Conservation (phyloP, 2,113 vertebrate genomes). For the Ciconia maguari region DNA sequence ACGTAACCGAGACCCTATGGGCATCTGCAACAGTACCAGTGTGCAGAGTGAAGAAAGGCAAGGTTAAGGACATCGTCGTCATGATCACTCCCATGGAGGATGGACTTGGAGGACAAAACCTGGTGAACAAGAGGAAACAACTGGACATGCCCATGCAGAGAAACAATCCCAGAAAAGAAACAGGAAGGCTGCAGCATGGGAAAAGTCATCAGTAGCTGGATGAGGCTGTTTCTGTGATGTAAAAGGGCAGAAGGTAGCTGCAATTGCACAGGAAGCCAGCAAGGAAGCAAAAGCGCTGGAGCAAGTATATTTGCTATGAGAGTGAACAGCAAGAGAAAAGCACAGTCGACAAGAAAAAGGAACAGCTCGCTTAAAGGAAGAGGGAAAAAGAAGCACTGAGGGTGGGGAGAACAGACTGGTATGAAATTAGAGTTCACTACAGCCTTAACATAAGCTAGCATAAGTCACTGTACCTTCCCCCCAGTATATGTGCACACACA, state of each 20-base stretch:
- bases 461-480: background rate
- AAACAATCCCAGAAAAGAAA: background rate
- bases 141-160: background rate
- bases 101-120: background rate
- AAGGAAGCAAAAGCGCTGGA: background rate
- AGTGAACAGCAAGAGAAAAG: background rate
- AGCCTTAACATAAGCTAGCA: background rate
- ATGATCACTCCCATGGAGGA: background rate
- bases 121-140: background rate
- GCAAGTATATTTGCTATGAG: background rate
- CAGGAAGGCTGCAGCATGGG: background rate
- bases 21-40: background rate
- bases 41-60: background rate
- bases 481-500: background rate
- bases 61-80: background rate
- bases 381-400: background rate
- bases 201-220: background rate
- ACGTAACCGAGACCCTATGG: background rate
- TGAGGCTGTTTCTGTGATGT: background rate
- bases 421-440: background rate
- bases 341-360: background rate
- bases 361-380: background rate
- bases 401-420: background rate
- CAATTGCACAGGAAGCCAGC: background rate
- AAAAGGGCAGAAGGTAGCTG: background rate